Conservation (phyloP, 2,888 invertebrate species). For the Drosophila emarginata region DNA sequence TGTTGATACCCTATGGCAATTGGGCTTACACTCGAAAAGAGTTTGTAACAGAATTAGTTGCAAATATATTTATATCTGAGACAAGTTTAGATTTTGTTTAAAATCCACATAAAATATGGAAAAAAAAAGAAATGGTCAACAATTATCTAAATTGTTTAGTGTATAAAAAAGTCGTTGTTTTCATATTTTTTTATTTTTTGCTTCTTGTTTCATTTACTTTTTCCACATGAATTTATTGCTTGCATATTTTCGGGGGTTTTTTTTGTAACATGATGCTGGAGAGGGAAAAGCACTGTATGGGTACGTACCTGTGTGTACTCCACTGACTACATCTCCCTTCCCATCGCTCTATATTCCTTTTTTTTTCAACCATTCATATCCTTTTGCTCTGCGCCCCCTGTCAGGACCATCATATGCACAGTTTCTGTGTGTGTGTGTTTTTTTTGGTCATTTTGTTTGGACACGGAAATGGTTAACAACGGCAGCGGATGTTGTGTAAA, state of each 20-base stretch:
- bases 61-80: no score
- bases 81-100: not conserved
- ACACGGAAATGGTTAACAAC: conserved; percentile 73
- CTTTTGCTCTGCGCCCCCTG: not conserved
- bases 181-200: conserved; percentile 31
- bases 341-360: no score
- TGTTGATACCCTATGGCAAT: not conserved
- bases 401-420: conserved; percentile 2
- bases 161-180: conserved; percentile 1
- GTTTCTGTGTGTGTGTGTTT: not conserved
- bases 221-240: conserved; percentile 66
- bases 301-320: not conserved
- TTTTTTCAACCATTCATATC: not conserved
- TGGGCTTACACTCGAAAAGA: not conserved
- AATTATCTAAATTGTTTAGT: not conserved
- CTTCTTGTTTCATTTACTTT: conserved; percentile 53
- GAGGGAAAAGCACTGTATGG: not conserved
- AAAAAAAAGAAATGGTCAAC: not conserved
- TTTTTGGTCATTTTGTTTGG: conserved; percentile 37
- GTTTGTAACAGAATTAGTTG: not conserved
- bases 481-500: conserved; percentile 72
- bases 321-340: not conserved
- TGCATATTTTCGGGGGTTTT: conserved; percentile 54
- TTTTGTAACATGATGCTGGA: not conserved
- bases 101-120: not conserved